Conservation (phyloP, 2,797 vertebrate genomes). For the Benthosema pterotum region DNA sequence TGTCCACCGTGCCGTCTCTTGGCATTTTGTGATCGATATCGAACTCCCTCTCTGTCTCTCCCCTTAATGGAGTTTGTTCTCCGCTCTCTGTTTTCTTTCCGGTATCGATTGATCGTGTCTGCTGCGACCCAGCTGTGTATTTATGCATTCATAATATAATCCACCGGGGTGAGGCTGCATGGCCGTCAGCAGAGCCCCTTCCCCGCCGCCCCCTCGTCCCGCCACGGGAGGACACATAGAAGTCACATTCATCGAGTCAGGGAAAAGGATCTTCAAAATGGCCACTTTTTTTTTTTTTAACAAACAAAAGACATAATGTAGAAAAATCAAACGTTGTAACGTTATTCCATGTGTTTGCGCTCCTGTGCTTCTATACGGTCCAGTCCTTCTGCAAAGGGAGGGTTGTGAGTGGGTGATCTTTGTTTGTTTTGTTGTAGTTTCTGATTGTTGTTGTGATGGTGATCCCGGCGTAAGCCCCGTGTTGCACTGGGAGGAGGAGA, state of each 20-base stretch:
- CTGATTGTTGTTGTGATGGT: slow-evolving; percentile 30
- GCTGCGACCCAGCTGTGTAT: slow-evolving; percentile 53
- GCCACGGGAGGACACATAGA: slow-evolving; percentile 62
- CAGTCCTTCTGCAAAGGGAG: neutral
- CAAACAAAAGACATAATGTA: too few species aligned
- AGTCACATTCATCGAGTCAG: slow-evolving; percentile 69
- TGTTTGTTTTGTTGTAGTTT: neutral
- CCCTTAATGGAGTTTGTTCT: slow-evolving; percentile 63
- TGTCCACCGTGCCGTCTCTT: slow-evolving; percentile 32
- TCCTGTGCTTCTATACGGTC: too few species aligned
- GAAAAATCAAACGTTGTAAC: neutral
- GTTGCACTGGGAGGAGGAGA: slow-evolving; percentile 22
- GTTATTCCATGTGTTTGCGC: too few species aligned
- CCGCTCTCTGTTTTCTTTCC: slow-evolving; percentile 44
- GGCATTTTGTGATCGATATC: slow-evolving; percentile 70
- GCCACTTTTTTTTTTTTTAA: slow-evolving; percentile 25
- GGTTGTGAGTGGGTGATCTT: neutral
- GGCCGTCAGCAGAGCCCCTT: slow-evolving; percentile 46
- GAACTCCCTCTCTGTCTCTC: slow-evolving; percentile 53
- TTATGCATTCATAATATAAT: slow-evolving; percentile 67
- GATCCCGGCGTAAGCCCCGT: slow-evolving; percentile 48
- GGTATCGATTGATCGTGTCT: slow-evolving; percentile 69
- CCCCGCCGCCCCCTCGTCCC: slow-evolving; percentile 54
- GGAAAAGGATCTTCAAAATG: slow-evolving; percentile 48
- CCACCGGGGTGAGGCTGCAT: too few species aligned